Percentiles rank a stretch among this genome's conserved stretches.
These are phyloP conservation scores for Dasysyrphus albostriatus DNA, from an alignment of 2,888 invertebrate genomes.

Conservation along the genomic window DNA sequence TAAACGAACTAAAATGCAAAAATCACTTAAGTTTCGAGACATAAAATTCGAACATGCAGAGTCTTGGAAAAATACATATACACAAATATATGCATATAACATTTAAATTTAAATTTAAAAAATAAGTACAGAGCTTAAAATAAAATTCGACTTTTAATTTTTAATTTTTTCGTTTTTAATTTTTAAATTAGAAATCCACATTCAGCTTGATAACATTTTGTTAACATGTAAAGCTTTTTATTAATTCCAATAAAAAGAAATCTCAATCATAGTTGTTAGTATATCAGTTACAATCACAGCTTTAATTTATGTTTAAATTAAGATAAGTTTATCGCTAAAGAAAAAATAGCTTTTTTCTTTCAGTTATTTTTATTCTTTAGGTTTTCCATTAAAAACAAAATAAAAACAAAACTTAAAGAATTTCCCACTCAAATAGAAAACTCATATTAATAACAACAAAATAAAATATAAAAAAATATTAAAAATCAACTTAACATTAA, in stretches of 20 bases:
- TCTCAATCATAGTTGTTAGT: slow-evolving; percentile 52
- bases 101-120: slow-evolving; percentile 66
- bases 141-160: slow-evolving; percentile 57
- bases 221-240: slow-evolving; percentile 61
- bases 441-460: slow-evolving; percentile 69
- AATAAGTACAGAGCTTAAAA: slow-evolving; percentile 72
- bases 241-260: slow-evolving; percentile 63
- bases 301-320: slow-evolving; percentile 76
- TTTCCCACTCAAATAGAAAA: slow-evolving; percentile 56
- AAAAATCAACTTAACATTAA: slow-evolving; percentile 80
- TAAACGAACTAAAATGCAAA: slow-evolving; percentile 28
- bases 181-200: slow-evolving; percentile 49
- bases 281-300: slow-evolving; percentile 67
- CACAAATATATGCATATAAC: neutral
- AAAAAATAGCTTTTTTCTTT: slow-evolving; percentile 63
- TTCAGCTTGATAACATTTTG: slow-evolving; percentile 54
- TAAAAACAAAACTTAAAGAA: slow-evolving; percentile 53
- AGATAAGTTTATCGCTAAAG: slow-evolving; percentile 51
- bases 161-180: slow-evolving; percentile 17
- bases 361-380: slow-evolving; percentile 46
- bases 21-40: slow-evolving; percentile 48
- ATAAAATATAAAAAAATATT: slow-evolving; percentile 36
- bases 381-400: slow-evolving; percentile 56
- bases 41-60: slow-evolving; percentile 21
- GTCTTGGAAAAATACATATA: slow-evolving; percentile 24